Evolutionary conservation across 2,113 vertebrate genomes (phyloP).

Genomic region (Suricata suricatta): DNA sequence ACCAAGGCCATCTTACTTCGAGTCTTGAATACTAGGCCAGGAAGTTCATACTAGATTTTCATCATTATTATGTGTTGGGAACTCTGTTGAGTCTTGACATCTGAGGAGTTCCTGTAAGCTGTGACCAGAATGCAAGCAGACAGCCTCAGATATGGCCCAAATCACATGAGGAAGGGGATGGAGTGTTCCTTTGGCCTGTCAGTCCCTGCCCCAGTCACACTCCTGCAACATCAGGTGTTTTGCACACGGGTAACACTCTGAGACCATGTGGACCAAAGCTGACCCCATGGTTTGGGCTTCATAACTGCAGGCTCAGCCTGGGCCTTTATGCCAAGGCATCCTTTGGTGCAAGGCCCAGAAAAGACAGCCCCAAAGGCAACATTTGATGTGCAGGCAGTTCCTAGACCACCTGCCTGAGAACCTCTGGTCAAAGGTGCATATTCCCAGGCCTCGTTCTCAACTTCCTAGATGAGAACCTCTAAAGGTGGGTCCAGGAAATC

Average conservation of each 20-base stretch:
- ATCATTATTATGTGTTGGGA: neutral
- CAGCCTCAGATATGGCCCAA: neutral
- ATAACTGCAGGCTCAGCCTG: neutral
- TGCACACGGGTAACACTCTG: neutral
- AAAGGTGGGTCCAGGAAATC: neutral
- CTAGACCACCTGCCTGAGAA: neutral
- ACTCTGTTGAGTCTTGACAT: neutral
- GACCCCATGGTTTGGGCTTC: neutral
- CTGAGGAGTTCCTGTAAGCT: neutral
- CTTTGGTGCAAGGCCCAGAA: neutral
- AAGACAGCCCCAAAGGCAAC: neutral
- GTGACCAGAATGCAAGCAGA: neutral
- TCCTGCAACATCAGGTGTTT: neutral
- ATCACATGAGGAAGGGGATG: neutral
- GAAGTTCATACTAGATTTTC: neutral
- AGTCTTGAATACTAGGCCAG: neutral
- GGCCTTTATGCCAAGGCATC: neutral
- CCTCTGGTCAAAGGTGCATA: neutral
- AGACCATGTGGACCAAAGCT: neutral
- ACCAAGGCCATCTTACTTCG: neutral
- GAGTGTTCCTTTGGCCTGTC: neutral
- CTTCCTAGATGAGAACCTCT: neutral
- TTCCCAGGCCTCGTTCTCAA: neutral
- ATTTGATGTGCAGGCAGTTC: neutral
- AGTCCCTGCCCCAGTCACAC: neutral